Evolutionary conservation across 2,797 vertebrate species (phyloP), one percentile per base, ranked within the genome.

Genomic region (Clarias pachynema): DNA sequence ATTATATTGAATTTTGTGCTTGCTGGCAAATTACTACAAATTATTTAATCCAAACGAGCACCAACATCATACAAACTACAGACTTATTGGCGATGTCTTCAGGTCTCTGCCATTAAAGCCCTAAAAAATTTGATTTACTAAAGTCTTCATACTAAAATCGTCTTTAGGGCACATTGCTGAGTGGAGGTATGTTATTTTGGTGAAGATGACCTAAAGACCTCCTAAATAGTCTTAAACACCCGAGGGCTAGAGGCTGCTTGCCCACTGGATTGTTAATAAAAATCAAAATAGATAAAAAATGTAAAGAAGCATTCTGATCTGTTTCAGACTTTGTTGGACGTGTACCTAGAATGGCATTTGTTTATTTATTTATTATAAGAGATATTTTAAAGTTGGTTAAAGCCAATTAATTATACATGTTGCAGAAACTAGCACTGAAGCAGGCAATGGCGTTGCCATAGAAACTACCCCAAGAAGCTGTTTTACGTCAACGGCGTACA

Each of bases 381-480:
- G 20, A 65, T 44, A 7, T 18, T 53, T 40, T 24, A 62, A 62
- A 62, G 22, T 78, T 79, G 24, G 70, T 80, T 85, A 59, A 72
- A 74, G n/a, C n/a, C 70, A 87, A 77, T 81, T 68, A 68, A 29
- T 18, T 57, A 77, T 56, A 16, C n/a, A 75, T 1, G 15, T 20
- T 18, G n/a, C 12, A 65, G 14, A 16, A 24, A 40, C 49, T 22
- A 24, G 65, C 63, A 56, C 81, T 70, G 86, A 69, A 66, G 72
- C 65, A 84, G 84, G 44, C 85, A 73, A 57, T 65, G 72, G 86
- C 60, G 89, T 92, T 89, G 89, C 90, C 91, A 92, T 91, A 88
- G 91, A 90, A 91, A 89, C 90, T 81, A 85, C 87, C 82, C 57
- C 84, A 79, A 79, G 59, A 79, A 62, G 59, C 75, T 60, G 84